Base-by-base conservation (phyloP, 1,140 invertebrate species). In the Lordiphosa mommai region DNA sequence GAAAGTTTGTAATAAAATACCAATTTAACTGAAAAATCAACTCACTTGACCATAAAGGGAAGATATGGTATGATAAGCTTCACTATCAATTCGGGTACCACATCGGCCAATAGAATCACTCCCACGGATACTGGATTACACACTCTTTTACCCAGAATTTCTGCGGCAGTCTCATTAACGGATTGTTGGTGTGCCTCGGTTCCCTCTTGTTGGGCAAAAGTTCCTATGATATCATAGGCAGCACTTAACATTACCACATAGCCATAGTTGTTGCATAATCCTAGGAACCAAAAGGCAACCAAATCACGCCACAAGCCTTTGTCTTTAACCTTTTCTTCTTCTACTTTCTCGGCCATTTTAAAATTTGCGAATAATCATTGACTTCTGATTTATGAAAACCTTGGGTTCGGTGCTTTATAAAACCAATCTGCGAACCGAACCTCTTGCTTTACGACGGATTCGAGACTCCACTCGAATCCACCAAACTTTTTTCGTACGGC, bases 171-270 rank as follows among this genome's bases (percentile, higher is more conserved):
- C 2, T 51, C 65, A 1, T 34, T 33, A n/a, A 17, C 17, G 30
- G 44, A 33, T 23, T 47, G 17, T 0, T 27, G 5, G 6, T 14
- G 17, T 32, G 47, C 13, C 27, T 9, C 13, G 17, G 5, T 27
- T 36, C 0, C 38, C 3, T 3, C 61, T 49, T 20, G 74, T 82
- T 44, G 73, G 63, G 49, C 87, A 76, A 27, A 89, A 89, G 68
- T 70, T 82, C 23, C 88, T 88, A 96, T 90, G 51, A 97, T 95
- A 87, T 96, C 95, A 86, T 95, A 93, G 1, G 96, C 96, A 1
- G 95, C 95, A 84, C 93, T 95, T 8, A 97, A 89, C 95, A 97
- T 97, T 2, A 97, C 93, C 10, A 96, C 95, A 89, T 97, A 97
- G 36, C 95, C 94, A 90, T 95, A 97, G 89, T 97, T 97, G 86